Evolutionary conservation across 2,113 vertebrate genomes (phyloP), one percentile per base, ranked within the genome.

Genomic region (Solea solea): DNA sequence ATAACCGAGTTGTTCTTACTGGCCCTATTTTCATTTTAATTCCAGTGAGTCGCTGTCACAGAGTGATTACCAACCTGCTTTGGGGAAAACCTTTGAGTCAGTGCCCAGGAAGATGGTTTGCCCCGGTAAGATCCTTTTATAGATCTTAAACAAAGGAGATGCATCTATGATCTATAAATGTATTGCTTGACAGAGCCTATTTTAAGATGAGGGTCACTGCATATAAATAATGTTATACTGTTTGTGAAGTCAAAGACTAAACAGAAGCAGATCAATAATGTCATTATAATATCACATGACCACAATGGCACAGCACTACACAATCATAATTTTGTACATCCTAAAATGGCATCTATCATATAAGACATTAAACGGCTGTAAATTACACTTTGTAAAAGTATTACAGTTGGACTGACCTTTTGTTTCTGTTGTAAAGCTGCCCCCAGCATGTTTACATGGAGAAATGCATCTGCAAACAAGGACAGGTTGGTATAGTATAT

Each of bases 371-470:
- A 34, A 34, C 5, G 5, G 34, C 34, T 34, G 34, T 34, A 34
- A 6, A 34, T 21, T 21, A 21, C 21, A 21, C 21, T 21, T 21
- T 34, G 34, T 34, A 34, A 34, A 34, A 34, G 5, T 34, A 34
- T 34, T 34, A 34, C 34, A 34, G 13, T 27, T 52, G 0, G 13
- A 21, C 48, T 66, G 57, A 69, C 21, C 2, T 3, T 64, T 34
- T 66, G 7, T 80, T 4, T 63, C 39, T 69, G 5, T 51, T 67
- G 21, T 28, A 21, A 81, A 94, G 93, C 88, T 45, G 63, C 81
- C 27, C 78, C 90, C 10, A 83, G 41, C 73, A 40, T 85, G 12
- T 89, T 92, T 51, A 49, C 88, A 45, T 92, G 92, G 91, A 92
- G 85, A 74, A 88, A 83, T 83, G 21, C 63, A 42, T 55, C 84